Evolutionary conservation across 2,888 invertebrate genomes (phyloP).

Genomic region (Pachydiplax longipennis): DNA sequence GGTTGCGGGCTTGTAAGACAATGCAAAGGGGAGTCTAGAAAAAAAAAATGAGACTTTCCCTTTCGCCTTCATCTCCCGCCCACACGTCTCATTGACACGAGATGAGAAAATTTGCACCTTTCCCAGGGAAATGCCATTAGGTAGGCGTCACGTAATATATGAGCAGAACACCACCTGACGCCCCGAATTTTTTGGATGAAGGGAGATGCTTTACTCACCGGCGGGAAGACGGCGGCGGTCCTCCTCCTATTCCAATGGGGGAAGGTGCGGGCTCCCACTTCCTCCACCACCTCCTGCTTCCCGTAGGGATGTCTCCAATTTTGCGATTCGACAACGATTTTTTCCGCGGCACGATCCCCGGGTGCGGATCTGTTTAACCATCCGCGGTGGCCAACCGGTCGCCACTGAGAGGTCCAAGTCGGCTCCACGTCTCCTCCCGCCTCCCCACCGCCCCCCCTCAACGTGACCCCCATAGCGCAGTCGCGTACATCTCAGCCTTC

Average conservation of each 20-base stretch:
- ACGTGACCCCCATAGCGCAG: conserved; percentile 6
- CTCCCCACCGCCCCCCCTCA: background rate
- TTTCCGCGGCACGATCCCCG: background rate
- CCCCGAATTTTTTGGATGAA: background rate
- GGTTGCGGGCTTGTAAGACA: background rate
- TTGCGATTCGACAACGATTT: background rate
- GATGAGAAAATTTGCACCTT: background rate
- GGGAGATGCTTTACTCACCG: background rate
- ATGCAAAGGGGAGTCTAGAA: background rate
- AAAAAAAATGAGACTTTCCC: background rate
- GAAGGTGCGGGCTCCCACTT: background rate
- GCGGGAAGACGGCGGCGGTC: background rate
- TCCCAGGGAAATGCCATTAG: no score
- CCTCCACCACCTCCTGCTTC: no score
- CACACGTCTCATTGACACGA: background rate
- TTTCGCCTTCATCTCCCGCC: background rate
- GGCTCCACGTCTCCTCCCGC: background rate
- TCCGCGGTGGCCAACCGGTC: conserved; percentile 1
- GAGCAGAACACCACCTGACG: no score
- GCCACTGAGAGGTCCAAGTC: background rate
- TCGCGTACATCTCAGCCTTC: background rate
- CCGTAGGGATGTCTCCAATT: no score
- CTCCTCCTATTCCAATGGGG: no score
- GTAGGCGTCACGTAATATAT: no score
- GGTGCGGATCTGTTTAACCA: background rate